Conservation (phyloP, 2,888 invertebrate genomes). For the Idaea straminata region DNA sequence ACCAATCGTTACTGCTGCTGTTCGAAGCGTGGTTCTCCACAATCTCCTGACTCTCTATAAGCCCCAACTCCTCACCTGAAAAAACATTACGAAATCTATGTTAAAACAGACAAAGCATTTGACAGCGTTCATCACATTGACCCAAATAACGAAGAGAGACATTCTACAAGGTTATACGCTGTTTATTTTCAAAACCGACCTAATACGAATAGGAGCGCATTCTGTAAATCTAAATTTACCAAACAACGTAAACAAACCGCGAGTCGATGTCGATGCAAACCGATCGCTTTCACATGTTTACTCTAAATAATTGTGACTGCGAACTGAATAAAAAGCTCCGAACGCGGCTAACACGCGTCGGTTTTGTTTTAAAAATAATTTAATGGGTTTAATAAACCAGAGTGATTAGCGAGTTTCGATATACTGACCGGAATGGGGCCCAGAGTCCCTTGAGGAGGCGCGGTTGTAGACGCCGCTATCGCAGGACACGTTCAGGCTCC, state of each 20-base stretch:
- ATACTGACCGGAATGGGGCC: constrained; percentile 74
- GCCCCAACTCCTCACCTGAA: constrained; percentile 73
- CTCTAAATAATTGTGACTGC: constrained; percentile 56
- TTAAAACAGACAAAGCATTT: constrained; percentile 28
- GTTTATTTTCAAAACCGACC: constrained; percentile 77
- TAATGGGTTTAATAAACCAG: constrained; percentile 49
- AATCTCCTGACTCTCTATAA: constrained; percentile 72
- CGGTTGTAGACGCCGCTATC: constrained; percentile 82
- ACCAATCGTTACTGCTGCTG: constrained; percentile 70
- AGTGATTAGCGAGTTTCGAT: constrained; percentile 31
- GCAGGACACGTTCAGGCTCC: constrained; percentile 78
- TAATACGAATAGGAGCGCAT: constrained; percentile 70
- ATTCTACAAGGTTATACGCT: constrained; percentile 69
- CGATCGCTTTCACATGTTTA: constrained; percentile 54
- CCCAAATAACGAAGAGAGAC: constrained; percentile 70
- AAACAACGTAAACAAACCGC: constrained; percentile 75
- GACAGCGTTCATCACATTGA: constrained; percentile 75
- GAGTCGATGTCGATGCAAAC: constrained; percentile 56
- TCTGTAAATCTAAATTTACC: constrained; percentile 72
- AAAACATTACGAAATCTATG: constrained; percentile 23
- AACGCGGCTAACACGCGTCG: constrained; percentile 41
- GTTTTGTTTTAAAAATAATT: constrained; percentile 59
- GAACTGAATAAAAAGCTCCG: constrained; percentile 56
- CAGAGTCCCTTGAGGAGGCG: constrained; percentile 76
- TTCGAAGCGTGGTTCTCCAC: constrained; percentile 66